Evolutionary conservation across 1,140 invertebrate species (phyloP), one percentile per base, ranked within the genome.

Genomic region (Eciton burchellii): DNA sequence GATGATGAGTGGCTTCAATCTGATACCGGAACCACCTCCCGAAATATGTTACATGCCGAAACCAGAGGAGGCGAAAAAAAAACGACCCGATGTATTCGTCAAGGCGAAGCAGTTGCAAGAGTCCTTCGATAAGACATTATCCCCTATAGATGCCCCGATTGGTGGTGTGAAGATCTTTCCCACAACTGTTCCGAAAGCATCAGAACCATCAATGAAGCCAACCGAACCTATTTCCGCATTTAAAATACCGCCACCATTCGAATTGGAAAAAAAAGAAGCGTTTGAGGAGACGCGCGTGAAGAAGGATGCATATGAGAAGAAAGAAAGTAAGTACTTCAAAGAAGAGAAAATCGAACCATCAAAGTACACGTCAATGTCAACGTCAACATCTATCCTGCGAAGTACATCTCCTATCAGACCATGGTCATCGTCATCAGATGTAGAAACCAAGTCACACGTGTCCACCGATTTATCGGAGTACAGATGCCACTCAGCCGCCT

Each of bases 21-120:
- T 97, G 0, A 94, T 95, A 72, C 96, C 96, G 0, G 96, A 96
- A 90, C 95, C 96, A 29, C 96, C 96, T 11, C 96, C 96, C n/a
- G 95, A 97, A 92, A 96, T 97, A 21, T 95, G 95, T 49, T 97
- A 94, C 83, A 95, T 95, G 41, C 95, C 96, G 2, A 96, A 95
- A 82, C 84, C 91, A 0, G 94, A 94, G 16, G 92, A 92, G 12
- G 74, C 90, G 43, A 90, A 93, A 81, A 92, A 92, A 91, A 93
- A 94, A 89, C 93, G 93, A 84, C 95, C 95, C 66, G 94, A 95
- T 29, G 93, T 96, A 14, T 94, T 94, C 21, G 93, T 95, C 21
- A 95, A 95, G 87, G 95, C 96, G 1, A 96, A 95, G 89, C 95
- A 95, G 88, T 91, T 96, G 16, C 95, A 96, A 88, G 95, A 96